These are phyloP conservation scores for Empidonax alnorum DNA, from an alignment of 2,113 vertebrate species.

Conservation along the genomic window DNA sequence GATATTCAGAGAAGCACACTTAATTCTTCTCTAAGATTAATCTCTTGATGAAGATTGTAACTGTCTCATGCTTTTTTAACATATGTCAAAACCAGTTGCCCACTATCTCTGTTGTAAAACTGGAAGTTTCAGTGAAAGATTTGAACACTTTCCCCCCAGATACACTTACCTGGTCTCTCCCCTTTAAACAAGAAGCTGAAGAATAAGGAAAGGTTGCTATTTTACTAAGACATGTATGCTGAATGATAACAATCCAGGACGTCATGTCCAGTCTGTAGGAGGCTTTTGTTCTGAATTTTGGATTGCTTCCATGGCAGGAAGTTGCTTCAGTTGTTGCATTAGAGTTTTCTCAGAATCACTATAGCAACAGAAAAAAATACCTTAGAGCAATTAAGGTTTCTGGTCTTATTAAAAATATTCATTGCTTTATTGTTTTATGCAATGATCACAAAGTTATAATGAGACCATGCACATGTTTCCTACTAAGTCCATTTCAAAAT, in stretches of 20 bases:
- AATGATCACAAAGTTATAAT: neutral
- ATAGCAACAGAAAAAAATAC: neutral
- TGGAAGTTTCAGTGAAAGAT: neutral
- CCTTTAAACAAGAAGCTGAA: neutral
- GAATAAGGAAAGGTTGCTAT: neutral
- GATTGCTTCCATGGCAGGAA: slow-evolving; percentile 49
- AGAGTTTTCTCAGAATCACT: slow-evolving; percentile 13
- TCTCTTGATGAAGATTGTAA: neutral
- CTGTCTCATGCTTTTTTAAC: neutral
- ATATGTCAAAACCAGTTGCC: neutral
- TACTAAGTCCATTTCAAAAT: neutral
- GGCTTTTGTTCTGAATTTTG: slow-evolving; percentile 51
- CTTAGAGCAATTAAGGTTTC: neutral
- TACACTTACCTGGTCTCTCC: neutral
- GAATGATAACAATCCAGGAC: slow-evolving; percentile 8
- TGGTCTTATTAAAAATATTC: neutral
- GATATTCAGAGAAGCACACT: neutral
- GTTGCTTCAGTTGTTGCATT: slow-evolving; percentile 29
- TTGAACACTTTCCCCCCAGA: neutral
- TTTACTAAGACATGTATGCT: neutral
- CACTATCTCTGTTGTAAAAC: neutral
- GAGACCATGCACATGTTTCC: neutral
- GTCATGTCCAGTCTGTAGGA: neutral
- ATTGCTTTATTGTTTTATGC: neutral
- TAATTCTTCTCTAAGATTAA: neutral